Conservation (phyloP, 2,888 invertebrate species). For the Hypsopygia costalis region DNA sequence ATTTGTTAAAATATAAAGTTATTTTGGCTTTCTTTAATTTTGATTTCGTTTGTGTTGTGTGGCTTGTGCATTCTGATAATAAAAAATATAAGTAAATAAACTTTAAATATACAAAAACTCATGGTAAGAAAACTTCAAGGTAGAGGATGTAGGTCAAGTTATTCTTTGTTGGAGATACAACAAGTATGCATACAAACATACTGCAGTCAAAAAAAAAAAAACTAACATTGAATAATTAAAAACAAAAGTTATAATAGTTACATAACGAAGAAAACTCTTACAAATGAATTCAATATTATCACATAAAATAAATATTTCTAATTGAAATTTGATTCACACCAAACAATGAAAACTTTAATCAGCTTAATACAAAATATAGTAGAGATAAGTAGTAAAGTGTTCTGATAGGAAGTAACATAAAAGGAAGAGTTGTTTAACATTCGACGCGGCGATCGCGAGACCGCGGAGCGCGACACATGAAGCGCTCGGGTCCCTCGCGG, state of each 20-base stretch:
- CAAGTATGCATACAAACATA: slow-evolving; percentile 37
- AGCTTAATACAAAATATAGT: background rate
- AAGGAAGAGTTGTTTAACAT: slow-evolving; percentile 75
- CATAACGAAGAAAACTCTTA: background rate
- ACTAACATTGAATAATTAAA: too few relatives aligned
- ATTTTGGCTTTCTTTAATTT: too few relatives aligned
- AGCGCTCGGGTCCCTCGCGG: slow-evolving; percentile 41
- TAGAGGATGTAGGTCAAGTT: slow-evolving; percentile 42
- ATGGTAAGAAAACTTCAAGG: slow-evolving; percentile 35
- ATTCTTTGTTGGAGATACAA: slow-evolving; percentile 38
- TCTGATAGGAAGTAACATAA: slow-evolving; percentile 61
- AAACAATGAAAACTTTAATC: background rate
- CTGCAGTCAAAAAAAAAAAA: slow-evolving; percentile 39
- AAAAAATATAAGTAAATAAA: too few relatives aligned
- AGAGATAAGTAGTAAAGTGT: slow-evolving; percentile 21
- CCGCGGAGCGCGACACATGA: slow-evolving; percentile 52
- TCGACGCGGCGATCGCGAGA: slow-evolving; percentile 55
- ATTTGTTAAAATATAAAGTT: too few relatives aligned
- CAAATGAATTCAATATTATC: background rate
- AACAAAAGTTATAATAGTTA: slow-evolving; percentile 15
- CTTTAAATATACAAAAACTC: too few relatives aligned
- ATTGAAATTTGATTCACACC: background rate
- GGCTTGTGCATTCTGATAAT: too few relatives aligned
- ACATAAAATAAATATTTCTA: background rate
- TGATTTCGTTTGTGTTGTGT: too few relatives aligned